A percentile compares a stretch with the other conserved stretches of the same genome.
Conservation (phyloP, 2,797 vertebrate genomes). For the Spea hammondii region DNA sequence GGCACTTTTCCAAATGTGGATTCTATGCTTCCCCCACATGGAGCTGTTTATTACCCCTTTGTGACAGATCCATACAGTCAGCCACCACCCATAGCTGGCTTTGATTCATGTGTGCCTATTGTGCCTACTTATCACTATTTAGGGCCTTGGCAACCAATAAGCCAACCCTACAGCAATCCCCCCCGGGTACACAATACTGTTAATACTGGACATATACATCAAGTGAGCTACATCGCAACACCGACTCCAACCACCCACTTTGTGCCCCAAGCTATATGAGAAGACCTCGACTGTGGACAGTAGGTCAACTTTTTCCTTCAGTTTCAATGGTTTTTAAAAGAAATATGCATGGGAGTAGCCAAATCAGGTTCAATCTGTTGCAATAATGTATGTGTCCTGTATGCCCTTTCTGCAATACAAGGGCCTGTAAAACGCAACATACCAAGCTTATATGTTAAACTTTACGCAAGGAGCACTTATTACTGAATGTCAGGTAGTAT, state of each 20-base stretch:
- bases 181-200: conserved; percentile 64
- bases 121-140: conserved; percentile 71
- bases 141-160: conserved; percentile 73
- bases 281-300: neutral
- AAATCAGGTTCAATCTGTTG: neutral
- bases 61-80: conserved; percentile 73
- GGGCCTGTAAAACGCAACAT: neutral
- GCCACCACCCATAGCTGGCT: conserved; percentile 61
- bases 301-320: conserved; percentile 20
- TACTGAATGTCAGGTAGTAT: neutral
- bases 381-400: neutral
- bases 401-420: neutral
- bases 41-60: conserved; percentile 76
- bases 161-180: conserved; percentile 60
- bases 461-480: neutral
- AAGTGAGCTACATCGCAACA: conserved; percentile 73
- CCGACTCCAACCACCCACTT: conserved; percentile 66
- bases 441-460: neutral
- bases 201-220: conserved; percentile 69
- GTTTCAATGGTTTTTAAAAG: neutral
- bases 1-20: conserved; percentile 66
- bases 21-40: conserved; percentile 59
- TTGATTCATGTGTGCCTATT: conserved; percentile 67
- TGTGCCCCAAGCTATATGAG: conserved; percentile 67
- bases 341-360: neutral